Percentiles rank a stretch among this genome's conserved stretches.
phyloP scores from a whole-genome alignment of 2,888 invertebrate species.

The Nineta flava region DNA sequence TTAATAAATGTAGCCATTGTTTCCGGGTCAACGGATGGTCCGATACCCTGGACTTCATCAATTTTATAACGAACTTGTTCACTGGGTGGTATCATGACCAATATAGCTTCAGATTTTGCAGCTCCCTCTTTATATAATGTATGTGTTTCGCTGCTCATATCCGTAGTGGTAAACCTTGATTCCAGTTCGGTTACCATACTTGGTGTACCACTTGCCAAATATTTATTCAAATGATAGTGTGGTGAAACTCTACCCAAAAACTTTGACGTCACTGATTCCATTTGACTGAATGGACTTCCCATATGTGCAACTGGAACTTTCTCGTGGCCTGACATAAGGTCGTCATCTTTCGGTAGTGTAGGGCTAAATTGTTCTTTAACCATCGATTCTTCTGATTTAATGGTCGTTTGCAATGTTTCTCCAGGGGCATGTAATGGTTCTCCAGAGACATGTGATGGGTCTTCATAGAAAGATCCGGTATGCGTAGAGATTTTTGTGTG shows the following conservation, averaged over 20 bases:
- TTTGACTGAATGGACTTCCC: no score
- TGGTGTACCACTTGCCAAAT: neutral
- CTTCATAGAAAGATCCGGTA: no score
- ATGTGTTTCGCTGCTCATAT: constrained; percentile 7
- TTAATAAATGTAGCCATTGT: constrained; percentile 34
- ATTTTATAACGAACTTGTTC: constrained; percentile 17
- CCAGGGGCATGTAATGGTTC: no score
- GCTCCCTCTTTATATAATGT: constrained; percentile 14
- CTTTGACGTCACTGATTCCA: no score
- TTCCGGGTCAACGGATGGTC: constrained; percentile 32
- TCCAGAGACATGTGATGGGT: no score
- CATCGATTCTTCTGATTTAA: no score
- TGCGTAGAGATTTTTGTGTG: no score
- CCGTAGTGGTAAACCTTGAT: neutral
- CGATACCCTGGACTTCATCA: constrained; percentile 43
- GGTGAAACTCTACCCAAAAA: neutral
- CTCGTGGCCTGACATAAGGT: no score
- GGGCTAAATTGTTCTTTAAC: no score
- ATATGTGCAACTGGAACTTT: no score
- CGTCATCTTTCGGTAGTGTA: no score
- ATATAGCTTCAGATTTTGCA: neutral
- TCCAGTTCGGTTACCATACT: neutral
- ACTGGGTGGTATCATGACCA: neutral
- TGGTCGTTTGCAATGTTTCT: no score
- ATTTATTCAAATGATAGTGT: neutral